Evolutionary conservation across 2,797 vertebrate genomes (phyloP).

Genomic region (Paratrypauchen microcephalus): DNA sequence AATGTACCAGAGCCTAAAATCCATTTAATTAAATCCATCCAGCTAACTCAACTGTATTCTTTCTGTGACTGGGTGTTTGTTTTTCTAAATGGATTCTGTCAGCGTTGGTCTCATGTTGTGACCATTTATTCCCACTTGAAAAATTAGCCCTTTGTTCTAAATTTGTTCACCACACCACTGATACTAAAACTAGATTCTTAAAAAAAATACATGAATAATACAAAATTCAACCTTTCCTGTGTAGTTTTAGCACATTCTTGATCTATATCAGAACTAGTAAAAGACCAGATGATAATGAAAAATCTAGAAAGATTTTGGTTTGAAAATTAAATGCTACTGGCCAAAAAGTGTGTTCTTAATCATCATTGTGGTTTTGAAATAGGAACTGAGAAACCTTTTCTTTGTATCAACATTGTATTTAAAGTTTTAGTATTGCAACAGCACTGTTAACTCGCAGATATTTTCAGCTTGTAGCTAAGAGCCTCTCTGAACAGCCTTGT

Average conservation of each 20-base stretch:
- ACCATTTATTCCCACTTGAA: not conserved
- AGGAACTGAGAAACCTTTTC: not conserved
- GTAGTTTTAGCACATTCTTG: too few species aligned
- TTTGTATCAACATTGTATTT: not conserved
- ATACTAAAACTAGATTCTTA: too few species aligned
- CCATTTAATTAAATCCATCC: not conserved
- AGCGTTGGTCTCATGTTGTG: not conserved
- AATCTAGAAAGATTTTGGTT: too few species aligned
- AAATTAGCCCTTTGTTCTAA: not conserved
- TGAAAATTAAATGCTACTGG: not conserved
- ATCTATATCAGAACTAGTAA: too few species aligned
- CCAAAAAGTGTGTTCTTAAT: too few species aligned
- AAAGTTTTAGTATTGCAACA: not conserved
- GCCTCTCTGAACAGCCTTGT: not conserved
- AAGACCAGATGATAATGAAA: too few species aligned
- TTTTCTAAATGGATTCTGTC: not conserved
- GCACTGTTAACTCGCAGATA: not conserved
- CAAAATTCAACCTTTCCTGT: too few species aligned
- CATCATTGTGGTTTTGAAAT: not conserved
- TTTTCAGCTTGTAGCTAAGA: not conserved
- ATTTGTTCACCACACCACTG: not conserved
- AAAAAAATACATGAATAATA: too few species aligned
- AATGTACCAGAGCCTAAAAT: not conserved
- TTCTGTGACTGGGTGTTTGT: not conserved
- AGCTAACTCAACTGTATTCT: not conserved